Evolutionary conservation across 2,797 vertebrate species (phyloP).

Genomic region (Smutsia gigantea): DNA sequence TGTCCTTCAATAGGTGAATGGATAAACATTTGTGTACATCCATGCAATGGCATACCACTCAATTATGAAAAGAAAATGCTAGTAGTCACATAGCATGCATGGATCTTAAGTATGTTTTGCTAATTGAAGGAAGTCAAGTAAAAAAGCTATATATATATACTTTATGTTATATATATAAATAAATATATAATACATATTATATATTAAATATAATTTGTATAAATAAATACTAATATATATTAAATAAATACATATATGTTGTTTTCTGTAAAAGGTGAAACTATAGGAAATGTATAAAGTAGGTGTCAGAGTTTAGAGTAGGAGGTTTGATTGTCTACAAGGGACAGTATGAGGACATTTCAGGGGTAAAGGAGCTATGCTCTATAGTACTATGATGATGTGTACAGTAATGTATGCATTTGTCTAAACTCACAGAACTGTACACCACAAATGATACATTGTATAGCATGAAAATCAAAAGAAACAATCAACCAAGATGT

Average conservation of each 20-base stretch:
- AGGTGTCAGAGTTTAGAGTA: background rate
- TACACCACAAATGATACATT: background rate
- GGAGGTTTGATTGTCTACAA: background rate
- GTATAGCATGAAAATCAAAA: background rate
- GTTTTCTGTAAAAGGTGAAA: background rate
- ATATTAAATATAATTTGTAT: too few relatives aligned
- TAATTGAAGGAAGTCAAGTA: background rate
- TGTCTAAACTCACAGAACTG: background rate
- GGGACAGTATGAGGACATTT: background rate
- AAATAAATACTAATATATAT: too few relatives aligned
- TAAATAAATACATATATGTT: too few relatives aligned
- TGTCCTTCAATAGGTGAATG: background rate
- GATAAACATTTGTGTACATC: background rate
- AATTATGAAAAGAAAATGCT: background rate
- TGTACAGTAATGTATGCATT: background rate
- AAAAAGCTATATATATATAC: background rate
- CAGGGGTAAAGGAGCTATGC: background rate
- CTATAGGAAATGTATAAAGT: background rate
- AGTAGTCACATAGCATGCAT: background rate
- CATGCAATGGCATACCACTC: background rate
- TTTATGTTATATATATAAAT: too few relatives aligned
- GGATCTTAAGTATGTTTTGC: background rate
- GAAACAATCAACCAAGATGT: background rate
- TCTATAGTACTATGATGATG: background rate
- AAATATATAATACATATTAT: too few relatives aligned